Base-by-base conservation (phyloP, 1,140 invertebrate species). In the Scylla paramamosain region DNA sequence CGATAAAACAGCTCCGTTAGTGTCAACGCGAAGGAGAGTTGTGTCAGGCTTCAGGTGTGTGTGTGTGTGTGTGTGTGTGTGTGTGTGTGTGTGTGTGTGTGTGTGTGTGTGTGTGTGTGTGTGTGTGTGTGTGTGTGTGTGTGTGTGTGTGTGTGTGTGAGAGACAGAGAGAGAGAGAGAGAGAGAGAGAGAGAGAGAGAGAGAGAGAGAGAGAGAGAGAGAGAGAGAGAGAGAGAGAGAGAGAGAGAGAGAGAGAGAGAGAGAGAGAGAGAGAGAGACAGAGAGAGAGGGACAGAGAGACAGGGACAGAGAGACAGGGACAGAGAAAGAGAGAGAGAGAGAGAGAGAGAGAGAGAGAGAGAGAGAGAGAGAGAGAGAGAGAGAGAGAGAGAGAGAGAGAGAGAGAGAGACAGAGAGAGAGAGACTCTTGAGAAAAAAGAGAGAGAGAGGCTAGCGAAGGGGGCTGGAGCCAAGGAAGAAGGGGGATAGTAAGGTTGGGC, bases 71-170 rank as follows among this genome's bases (percentile, higher is more conserved):
- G 89, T 46, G 39, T 89, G 87, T 89, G 87, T 89, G 87, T 89
- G 87, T 89, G 87, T 89, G 39, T 89, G 87, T 89, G 87, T 89
- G 87, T 89, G 87, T 89, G 39, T 89, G 87, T 89, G 87, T 89
- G 87, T 89, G 87, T 89, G 87, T 89, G 87, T 89, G 87, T 89
- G 87, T 89, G 39, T 46, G 87, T 89, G 39, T 89, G 46, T 48
- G 32, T 91, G 32, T 91, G 32, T 91, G 88, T 25, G 31, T 89
- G 87, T 89, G 87, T 89, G 87, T 89, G 87, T 89, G 87, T 89
- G 87, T 89, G 39, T 46, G 87, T 89, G 39, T 89, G 46, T 48
- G 32, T 91, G 32, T 91, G 32, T 91, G 88, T 25, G 31, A n/a
- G 31, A n/a, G 31, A 32, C 6, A 32, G 39, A 39, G 39, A 39